These are phyloP conservation scores for Dendrocincla fuliginosa DNA, from an alignment of 2,797 vertebrate species.

Conservation along the genomic window DNA sequence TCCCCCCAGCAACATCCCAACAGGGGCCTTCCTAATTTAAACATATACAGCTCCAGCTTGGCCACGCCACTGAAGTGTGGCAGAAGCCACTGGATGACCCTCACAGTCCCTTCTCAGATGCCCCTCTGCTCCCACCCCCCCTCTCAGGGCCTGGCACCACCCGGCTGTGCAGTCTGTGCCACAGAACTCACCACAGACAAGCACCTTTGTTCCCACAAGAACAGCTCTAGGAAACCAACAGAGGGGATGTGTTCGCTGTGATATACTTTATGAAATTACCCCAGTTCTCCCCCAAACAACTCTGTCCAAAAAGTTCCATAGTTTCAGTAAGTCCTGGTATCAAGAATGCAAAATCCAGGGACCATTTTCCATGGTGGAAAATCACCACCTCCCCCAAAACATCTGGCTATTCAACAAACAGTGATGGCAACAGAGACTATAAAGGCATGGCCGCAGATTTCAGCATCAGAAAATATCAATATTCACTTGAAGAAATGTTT, in stretches of 20 bases:
- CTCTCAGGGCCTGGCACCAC: accelerated
- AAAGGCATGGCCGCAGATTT: background rate
- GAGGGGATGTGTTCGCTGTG: background rate
- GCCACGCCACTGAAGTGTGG: accelerated
- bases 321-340: background rate
- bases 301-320: background rate
- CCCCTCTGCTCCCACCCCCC: background rate
- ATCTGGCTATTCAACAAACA: background rate
- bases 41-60: background rate
- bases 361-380: too few relatives aligned
- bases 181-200: background rate
- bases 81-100: background rate
- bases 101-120: accelerated
- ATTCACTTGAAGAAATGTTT: background rate
- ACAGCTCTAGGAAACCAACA: background rate
- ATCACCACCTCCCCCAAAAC: background rate
- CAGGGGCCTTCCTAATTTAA: background rate
- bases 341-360: background rate
- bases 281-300: background rate
- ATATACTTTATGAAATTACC: background rate
- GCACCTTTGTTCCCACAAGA: background rate
- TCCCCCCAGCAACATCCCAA: accelerated
- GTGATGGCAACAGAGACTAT: background rate
- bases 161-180: background rate
- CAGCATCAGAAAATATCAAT: background rate